These are phyloP conservation scores for Notodromas monacha DNA, from an alignment of 2,888 invertebrate genomes.

Conservation along the genomic window DNA sequence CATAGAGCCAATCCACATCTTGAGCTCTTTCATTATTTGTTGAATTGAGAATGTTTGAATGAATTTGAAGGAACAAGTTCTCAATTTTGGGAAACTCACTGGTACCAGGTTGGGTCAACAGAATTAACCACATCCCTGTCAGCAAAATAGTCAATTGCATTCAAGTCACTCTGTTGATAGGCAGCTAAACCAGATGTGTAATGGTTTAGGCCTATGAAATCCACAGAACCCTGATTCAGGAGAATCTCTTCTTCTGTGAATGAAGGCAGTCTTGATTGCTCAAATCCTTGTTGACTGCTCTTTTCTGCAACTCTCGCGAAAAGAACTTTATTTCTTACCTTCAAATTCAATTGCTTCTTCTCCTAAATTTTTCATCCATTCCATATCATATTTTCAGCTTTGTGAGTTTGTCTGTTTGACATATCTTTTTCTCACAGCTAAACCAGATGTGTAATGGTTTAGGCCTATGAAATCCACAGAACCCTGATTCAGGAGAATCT, in stretches of 20 bases:
- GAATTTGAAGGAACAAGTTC: no score
- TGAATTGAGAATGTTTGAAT: no score
- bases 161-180: slow-evolving; percentile 5
- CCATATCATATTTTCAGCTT: no score
- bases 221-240: slow-evolving; percentile 21
- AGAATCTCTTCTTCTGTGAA: slow-evolving; percentile 24
- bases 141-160: not conserved
- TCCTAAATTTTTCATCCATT: no score
- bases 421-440: no score
- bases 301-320: slow-evolving; percentile 22
- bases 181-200: slow-evolving; percentile 21
- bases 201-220: slow-evolving; percentile 39
- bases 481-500: slow-evolving; percentile 17
- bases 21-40: no score
- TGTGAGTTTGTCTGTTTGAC: no score
- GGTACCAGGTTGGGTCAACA: slow-evolving; percentile 1
- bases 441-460: slow-evolving; percentile 28
- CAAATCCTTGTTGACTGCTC: slow-evolving; percentile 24
- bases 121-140: not conserved
- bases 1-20: not conserved
- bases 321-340: no score
- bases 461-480: slow-evolving; percentile 37
- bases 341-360: no score
- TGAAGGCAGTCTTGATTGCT: slow-evolving; percentile 25
- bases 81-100: slow-evolving; percentile 1